Conservation (phyloP, 2,888 invertebrate genomes). For the Podabrus alpinus region DNA sequence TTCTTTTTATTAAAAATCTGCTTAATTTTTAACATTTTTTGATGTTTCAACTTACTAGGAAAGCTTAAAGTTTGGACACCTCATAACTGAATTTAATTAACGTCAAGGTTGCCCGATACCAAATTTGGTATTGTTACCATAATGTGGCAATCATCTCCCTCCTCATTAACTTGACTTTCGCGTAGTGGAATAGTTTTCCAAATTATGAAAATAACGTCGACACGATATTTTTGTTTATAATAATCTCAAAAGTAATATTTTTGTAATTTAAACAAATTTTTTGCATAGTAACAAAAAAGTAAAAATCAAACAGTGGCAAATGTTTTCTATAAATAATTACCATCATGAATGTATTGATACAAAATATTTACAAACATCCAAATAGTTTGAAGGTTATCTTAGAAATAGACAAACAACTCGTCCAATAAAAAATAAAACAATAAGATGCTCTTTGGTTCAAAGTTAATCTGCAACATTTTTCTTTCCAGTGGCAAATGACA, state of each 20-base stretch:
- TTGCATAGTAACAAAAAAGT: slow-evolving; percentile 12
- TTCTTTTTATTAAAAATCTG: no score
- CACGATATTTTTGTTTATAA: neutral
- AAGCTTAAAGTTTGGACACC: no score
- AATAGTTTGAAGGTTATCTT: slow-evolving; percentile 35
- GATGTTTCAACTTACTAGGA: no score
- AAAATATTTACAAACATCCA: slow-evolving; percentile 20
- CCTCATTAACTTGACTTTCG: neutral
- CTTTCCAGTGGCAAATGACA: neutral
- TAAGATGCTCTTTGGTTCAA: slow-evolving; percentile 9
- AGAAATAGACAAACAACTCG: slow-evolving; percentile 30
- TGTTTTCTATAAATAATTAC: slow-evolving; percentile 15
- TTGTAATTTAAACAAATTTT: neutral
- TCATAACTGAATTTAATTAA: no score
- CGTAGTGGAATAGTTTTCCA: neutral
- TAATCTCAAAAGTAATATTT: neutral
- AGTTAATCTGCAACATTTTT: slow-evolving; percentile 3
- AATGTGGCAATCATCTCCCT: neutral
- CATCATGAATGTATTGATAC: slow-evolving; percentile 7
- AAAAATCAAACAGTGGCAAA: slow-evolving; percentile 4
- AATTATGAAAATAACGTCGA: neutral
- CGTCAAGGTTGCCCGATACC: neutral
- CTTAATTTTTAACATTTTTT: no score
- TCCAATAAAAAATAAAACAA: slow-evolving; percentile 15
- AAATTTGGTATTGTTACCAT: neutral